These are phyloP conservation scores for Abramis brama DNA, from an alignment of 2,113 vertebrate species.

Conservation along the genomic window DNA sequence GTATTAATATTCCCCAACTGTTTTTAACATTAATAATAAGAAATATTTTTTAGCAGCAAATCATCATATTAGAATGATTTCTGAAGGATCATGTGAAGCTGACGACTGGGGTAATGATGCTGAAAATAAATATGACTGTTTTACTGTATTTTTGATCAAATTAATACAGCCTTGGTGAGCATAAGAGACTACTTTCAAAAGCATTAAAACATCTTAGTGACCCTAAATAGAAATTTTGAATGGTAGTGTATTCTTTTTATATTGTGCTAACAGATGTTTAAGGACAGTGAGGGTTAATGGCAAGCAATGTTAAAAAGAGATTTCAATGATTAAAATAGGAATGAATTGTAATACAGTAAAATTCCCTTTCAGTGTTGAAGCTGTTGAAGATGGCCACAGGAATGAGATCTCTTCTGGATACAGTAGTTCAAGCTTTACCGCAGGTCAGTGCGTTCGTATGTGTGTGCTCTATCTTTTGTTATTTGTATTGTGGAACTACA, in stretches of 20 bases:
- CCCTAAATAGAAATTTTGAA: too few relatives aligned
- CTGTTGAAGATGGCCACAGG: conserved; percentile 97
- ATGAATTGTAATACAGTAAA: background rate
- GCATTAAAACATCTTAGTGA: background rate
- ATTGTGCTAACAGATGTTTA: too few relatives aligned
- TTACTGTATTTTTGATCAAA: too few relatives aligned
- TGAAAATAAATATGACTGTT: too few relatives aligned
- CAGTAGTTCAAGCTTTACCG: conserved; percentile 94
- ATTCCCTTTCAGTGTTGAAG: conserved; percentile 87
- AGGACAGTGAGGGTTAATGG: background rate
- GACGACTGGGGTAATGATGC: too few relatives aligned
- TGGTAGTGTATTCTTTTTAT: too few relatives aligned
- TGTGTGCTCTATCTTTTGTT: background rate
- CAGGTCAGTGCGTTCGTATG: conserved; percentile 79
- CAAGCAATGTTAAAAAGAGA: background rate
- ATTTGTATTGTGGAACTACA: conserved; percentile 35
- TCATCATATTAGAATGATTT: too few relatives aligned
- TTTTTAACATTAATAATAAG: too few relatives aligned
- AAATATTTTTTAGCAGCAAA: too few relatives aligned
- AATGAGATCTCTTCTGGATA: conserved; percentile 94
- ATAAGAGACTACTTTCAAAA: background rate
- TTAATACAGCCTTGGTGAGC: background rate
- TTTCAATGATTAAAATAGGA: background rate
- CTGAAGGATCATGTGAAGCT: too few relatives aligned
- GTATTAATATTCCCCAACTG: too few relatives aligned